Conservation (phyloP, 2,113 vertebrate genomes). For the Bolborhynchus lineola region DNA sequence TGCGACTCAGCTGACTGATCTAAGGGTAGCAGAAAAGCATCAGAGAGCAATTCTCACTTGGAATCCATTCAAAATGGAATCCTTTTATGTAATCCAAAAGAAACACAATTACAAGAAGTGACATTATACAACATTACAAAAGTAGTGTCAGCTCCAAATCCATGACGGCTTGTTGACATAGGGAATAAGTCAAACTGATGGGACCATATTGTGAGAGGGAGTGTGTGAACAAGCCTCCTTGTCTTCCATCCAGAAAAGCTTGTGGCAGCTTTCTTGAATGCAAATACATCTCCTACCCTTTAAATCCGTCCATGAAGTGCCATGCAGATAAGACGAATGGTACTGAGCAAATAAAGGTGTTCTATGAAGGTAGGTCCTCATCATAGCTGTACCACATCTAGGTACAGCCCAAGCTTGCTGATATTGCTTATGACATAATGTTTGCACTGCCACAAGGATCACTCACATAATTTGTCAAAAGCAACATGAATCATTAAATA, state of each 20-base stretch:
- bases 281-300: background rate
- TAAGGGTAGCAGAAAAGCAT: background rate
- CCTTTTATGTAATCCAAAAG: background rate
- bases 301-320: background rate
- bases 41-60: background rate
- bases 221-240: background rate
- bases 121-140: conserved; percentile 10
- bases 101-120: conserved; percentile 16
- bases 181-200: conserved; percentile 34
- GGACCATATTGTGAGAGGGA: conserved; percentile 32
- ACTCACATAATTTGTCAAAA: background rate
- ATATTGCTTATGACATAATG: background rate
- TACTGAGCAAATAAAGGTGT: background rate
- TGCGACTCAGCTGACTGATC: background rate
- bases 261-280: background rate
- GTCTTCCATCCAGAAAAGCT: background rate
- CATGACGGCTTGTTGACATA: conserved; percentile 18
- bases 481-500: background rate
- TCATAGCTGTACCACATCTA: background rate
- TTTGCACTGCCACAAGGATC: background rate
- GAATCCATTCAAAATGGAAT: background rate
- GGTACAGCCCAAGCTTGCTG: background rate
- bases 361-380: background rate
- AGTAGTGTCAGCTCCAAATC: conserved; percentile 14
- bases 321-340: background rate